A percentile compares a stretch with the other conserved stretches of the same genome.
These are phyloP conservation scores for Sula dactylatra DNA, from an alignment of 2,113 vertebrate genomes.

Conservation along the genomic window DNA sequence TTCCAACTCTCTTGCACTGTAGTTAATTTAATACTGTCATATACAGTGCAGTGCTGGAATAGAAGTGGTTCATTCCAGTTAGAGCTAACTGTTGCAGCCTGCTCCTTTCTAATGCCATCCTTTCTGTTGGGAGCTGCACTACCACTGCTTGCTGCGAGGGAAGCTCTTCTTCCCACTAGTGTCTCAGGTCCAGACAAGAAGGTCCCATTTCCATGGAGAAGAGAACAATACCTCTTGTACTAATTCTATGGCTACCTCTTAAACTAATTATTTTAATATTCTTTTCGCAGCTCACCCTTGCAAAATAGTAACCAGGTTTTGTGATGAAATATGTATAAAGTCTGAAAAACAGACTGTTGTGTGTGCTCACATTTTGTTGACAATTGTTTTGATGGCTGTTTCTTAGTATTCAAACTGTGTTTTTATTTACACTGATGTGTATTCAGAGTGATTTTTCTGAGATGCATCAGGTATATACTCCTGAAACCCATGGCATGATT, in stretches of 20 bases:
- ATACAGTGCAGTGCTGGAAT: background rate
- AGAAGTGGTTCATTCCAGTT: background rate
- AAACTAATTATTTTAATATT: background rate
- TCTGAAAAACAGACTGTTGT: background rate
- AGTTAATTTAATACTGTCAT: background rate
- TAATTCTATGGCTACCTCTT: background rate
- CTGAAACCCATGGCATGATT: background rate
- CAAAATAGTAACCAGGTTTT: background rate
- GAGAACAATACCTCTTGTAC: background rate
- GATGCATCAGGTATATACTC: background rate
- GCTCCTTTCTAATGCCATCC: background rate
- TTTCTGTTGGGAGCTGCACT: background rate
- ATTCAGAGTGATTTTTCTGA: background rate
- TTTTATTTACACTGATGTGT: background rate
- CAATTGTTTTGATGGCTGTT: background rate
- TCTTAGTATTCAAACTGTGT: background rate
- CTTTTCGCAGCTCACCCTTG: background rate
- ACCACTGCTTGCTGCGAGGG: background rate
- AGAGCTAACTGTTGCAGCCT: background rate
- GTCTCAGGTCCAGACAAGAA: background rate
- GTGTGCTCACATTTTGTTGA: background rate
- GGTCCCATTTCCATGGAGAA: background rate
- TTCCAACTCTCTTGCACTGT: background rate
- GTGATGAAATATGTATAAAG: constrained; percentile 8
- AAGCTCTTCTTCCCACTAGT: background rate